Base-by-base conservation (phyloP, 1,140 invertebrate genomes). In the Asobara japonica region DNA sequence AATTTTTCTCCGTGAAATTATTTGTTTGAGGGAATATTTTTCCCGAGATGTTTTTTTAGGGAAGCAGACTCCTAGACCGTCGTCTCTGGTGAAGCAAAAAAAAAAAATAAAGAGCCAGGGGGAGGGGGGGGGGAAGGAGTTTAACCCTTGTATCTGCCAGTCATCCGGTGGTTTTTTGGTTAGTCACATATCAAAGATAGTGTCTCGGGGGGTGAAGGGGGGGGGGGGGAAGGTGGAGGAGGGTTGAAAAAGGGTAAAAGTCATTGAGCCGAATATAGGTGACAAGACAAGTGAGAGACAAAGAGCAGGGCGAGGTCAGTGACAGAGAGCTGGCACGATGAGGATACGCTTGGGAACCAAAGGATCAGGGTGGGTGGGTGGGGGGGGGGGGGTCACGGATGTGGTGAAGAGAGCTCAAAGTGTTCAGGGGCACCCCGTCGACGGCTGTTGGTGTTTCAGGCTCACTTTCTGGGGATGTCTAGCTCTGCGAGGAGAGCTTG, bases 391-490 rank as follows among this genome's bases (percentile, higher is more conserved):
- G 18, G 51, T 69, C 20, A 48, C 48, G 48, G 25, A 56, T 48
- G 68, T 61, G 45, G 67, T 25, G 51, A 62, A 31, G 29, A 30
- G 25, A 71, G 69, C 68, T 69, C 56, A 66, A 64, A 68, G 75
- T 70, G 68, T 77, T 72, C 74, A 72, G 74, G 69, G 74, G 75
- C 74, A 77, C 74, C 67, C 45, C 56, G 74, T 70, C 62, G 72
- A 56, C 20, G 66, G 25, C 27, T 20, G 16, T 56, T 29, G 25
- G 33, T 29, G 56, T 64, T 65, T 69, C 71, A 66, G 65, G 71
- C 65, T 36, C 31, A 25, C 48, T 31, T 76, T 79, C 72, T 73
- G 74, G 77, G 73, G 70, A 45, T 18, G 18, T 45, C 33, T 29
- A 31, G 69, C 45, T 56, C n/a, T n/a, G n/a, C n/a, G 71, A 1